Percentiles rank a stretch among this genome's conserved stretches.
Evolutionary conservation across 1,140 invertebrate species (phyloP).

Genomic region (Oedothorax gibbosus): DNA sequence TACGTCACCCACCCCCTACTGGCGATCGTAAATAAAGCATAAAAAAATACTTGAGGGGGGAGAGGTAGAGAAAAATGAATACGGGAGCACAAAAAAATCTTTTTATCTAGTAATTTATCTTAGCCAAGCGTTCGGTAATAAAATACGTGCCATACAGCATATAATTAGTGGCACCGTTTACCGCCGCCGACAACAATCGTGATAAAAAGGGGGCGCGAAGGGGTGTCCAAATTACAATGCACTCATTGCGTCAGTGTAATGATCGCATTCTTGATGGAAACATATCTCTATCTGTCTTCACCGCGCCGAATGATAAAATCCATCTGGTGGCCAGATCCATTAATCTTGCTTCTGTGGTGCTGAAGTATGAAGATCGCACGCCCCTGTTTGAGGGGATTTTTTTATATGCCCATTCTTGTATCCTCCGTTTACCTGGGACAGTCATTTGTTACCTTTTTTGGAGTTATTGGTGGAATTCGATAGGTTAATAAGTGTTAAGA

Average conservation of each 20-base stretch:
- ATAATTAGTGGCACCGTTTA: conserved; percentile 55
- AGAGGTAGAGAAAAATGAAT: conserved; percentile 1
- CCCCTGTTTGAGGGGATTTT: conserved; percentile 28
- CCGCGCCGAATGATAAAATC: conserved; percentile 52
- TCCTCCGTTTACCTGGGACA: background rate
- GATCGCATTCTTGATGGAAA: conserved; percentile 36
- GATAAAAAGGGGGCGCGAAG: conserved; percentile 46
- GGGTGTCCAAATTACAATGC: conserved; percentile 57
- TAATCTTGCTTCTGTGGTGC: conserved; percentile 42
- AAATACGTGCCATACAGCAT: conserved; percentile 60
- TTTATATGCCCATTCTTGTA: conserved; percentile 15
- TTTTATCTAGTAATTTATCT: conserved; percentile 59
- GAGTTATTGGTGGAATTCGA: background rate
- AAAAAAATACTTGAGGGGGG: conserved; percentile 11
- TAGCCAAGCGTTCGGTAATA: conserved; percentile 50
- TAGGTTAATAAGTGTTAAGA: too few species aligned
- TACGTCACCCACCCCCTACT: background rate
- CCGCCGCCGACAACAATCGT: conserved; percentile 54
- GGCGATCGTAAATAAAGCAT: conserved; percentile 52
- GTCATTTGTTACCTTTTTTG: background rate
- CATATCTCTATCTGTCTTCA: conserved; percentile 59
- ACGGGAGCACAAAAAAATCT: conserved; percentile 22
- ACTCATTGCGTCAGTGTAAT: conserved; percentile 56
- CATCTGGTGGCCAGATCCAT: conserved; percentile 53
- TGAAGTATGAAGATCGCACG: conserved; percentile 6